Percentiles rank a stretch among this genome's conserved stretches.
Conservation (phyloP, 2,888 invertebrate genomes). For the Nomada hirtipes region DNA sequence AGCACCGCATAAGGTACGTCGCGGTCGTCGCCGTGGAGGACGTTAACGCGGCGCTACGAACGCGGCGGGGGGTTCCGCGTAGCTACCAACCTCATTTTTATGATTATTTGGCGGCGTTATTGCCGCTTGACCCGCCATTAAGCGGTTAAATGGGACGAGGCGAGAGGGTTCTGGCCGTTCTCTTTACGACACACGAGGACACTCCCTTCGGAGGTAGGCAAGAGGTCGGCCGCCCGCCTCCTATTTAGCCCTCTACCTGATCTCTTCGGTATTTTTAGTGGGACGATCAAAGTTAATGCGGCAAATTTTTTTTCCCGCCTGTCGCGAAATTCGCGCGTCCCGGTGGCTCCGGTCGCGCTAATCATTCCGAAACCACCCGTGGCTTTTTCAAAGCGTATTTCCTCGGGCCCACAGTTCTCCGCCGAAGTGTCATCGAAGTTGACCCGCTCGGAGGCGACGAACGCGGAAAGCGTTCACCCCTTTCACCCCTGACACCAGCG, state of each 20-base stretch:
- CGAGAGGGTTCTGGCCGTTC: constrained; percentile 59
- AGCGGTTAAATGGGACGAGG: constrained; percentile 76
- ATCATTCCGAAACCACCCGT: neutral
- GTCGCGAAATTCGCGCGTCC: neutral
- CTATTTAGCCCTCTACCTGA: constrained; percentile 49
- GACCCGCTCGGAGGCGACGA: no score
- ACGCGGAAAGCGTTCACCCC: no score
- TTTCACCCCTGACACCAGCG: neutral
- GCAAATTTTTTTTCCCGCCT: constrained; percentile 16
- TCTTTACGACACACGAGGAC: constrained; percentile 65
- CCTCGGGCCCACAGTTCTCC: no score
- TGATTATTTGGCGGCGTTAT: constrained; percentile 80
- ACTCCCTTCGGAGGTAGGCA: constrained; percentile 56
- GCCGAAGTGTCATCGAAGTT: neutral
- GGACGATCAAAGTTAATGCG: constrained; percentile 48
- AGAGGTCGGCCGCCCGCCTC: constrained; percentile 48
- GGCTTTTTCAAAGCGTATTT: neutral
- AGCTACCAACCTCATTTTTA: constrained; percentile 79
- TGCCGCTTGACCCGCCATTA: constrained; percentile 80
- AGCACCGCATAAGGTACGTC: constrained; percentile 62
- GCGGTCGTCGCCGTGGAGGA: constrained; percentile 60
- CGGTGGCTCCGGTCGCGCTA: constrained; percentile 19
- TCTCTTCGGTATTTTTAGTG: constrained; percentile 43
- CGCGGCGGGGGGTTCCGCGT: constrained; percentile 68
- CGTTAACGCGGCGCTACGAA: constrained; percentile 68